These are phyloP conservation scores for Catonia carolina DNA, from an alignment of 2,888 invertebrate species.

Conservation along the genomic window DNA sequence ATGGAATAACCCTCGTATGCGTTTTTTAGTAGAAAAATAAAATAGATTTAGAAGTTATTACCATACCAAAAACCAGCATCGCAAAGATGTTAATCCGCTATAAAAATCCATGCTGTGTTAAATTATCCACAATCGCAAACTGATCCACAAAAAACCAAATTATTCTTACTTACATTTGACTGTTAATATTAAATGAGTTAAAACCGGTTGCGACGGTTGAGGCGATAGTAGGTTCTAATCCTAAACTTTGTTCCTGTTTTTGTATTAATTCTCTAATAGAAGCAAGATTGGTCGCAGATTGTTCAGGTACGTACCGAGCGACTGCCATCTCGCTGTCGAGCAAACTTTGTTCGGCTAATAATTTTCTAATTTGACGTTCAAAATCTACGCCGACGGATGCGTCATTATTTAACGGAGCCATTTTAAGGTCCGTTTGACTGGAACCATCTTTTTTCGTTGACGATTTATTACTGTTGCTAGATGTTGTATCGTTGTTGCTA, in stretches of 20 bases:
- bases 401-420: conserved; percentile 41
- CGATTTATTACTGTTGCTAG: conserved; percentile 18
- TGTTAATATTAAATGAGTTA: too few relatives aligned
- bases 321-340: conserved; percentile 46
- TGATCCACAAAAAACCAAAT: too few relatives aligned
- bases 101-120: too few relatives aligned
- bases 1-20: too few relatives aligned
- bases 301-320: conserved; percentile 32
- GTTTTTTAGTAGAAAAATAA: too few relatives aligned
- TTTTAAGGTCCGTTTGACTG: conserved; percentile 61
- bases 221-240: conserved; percentile 23
- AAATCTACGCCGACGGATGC: conserved; percentile 48
- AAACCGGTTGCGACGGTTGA: too few relatives aligned
- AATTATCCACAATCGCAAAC: too few relatives aligned
- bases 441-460: conserved; percentile 52
- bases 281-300: conserved; percentile 25
- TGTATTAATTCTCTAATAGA: conserved; percentile 30
- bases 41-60: too few relatives aligned
- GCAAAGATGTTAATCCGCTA: too few relatives aligned
- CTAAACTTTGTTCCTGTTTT: conserved; percentile 32
- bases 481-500: conserved; percentile 20
- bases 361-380: conserved; percentile 71
- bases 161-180: too few relatives aligned
- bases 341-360: conserved; percentile 62
- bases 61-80: too few relatives aligned